A percentile compares a stretch with the other conserved stretches of the same genome.
These are phyloP conservation scores for Gambusia affinis DNA, from an alignment of 2,113 vertebrate genomes.

Conservation along the genomic window DNA sequence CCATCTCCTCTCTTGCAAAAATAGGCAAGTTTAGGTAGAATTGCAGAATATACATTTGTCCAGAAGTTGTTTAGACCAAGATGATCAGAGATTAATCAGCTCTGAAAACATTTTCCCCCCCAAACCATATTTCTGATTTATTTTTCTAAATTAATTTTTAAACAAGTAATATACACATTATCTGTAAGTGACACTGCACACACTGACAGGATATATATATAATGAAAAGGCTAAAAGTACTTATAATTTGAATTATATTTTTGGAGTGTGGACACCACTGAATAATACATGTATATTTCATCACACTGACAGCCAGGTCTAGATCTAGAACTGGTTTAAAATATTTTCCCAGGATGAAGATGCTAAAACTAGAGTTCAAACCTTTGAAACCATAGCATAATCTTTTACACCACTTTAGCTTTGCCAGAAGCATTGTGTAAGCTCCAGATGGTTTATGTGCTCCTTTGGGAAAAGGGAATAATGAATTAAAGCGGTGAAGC, in stretches of 20 bases:
- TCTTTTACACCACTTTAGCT: conserved; percentile 5
- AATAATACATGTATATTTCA: not conserved
- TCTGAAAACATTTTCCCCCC: too few species aligned
- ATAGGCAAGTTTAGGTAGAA: not conserved
- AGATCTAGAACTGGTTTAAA: not conserved
- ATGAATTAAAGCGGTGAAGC: conserved; percentile 6
- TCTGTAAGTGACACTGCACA: too few species aligned
- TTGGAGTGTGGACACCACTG: not conserved
- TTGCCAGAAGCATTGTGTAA: conserved; percentile 13
- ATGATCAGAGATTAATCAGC: too few species aligned
- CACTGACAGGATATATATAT: too few species aligned
- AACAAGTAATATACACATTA: too few species aligned
- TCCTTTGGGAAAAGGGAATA: conserved; percentile 8
- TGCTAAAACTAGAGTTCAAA: too few species aligned
- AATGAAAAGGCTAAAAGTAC: too few species aligned
- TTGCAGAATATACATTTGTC: not conserved
- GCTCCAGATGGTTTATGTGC: conserved; percentile 9
- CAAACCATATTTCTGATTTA: too few species aligned
- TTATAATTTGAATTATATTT: not conserved
- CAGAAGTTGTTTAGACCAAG: not conserved
- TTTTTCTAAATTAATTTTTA: too few species aligned
- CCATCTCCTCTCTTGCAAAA: not conserved
- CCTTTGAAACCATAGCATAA: too few species aligned
- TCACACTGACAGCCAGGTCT: not conserved
- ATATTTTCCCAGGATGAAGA: not conserved